Evolutionary conservation across 2,888 invertebrate genomes (phyloP).

Genomic region (Drosophila mercatorum): DNA sequence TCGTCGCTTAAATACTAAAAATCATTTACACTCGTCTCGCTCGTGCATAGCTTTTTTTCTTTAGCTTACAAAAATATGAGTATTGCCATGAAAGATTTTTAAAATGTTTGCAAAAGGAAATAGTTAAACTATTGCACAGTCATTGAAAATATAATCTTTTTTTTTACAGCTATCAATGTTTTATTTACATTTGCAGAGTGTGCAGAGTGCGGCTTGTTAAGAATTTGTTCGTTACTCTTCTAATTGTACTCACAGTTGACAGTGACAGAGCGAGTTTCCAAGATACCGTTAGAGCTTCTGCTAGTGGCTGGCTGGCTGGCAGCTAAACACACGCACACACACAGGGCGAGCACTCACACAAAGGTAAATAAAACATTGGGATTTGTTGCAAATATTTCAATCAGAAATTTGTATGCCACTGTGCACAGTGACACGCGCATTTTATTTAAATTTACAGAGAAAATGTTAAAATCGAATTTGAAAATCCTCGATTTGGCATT

Average conservation of each 20-base stretch:
- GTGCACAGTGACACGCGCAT: constrained; percentile 64
- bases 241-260: constrained; percentile 54
- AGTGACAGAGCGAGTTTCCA: constrained; percentile 12
- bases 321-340: constrained; percentile 19
- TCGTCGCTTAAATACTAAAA: constrained; percentile 51
- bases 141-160: constrained; percentile 21
- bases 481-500: constrained; percentile 1
- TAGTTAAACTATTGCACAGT: constrained; percentile 61
- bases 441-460: constrained; percentile 72
- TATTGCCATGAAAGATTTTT: constrained; percentile 41
- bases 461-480: constrained; percentile 24
- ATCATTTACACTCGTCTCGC: constrained; percentile 11
- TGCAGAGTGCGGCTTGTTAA: constrained; percentile 29
- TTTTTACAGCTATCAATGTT: constrained; percentile 40
- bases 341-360: constrained; percentile 28
- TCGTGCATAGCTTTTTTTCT: constrained; percentile 4
- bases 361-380: constrained; percentile 72
- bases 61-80: constrained; percentile 39
- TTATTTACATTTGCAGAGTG: constrained; percentile 68
- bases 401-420: constrained; percentile 64
- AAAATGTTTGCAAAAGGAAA: constrained; percentile 3
- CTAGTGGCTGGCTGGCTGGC: constrained; percentile 5
- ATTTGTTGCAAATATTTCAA: constrained; percentile 65
- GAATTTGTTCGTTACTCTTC: constrained; percentile 3
- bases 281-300: constrained; percentile 5